Conservation (phyloP, 1,140 invertebrate species). For the Drosophila sturtevanti region DNA sequence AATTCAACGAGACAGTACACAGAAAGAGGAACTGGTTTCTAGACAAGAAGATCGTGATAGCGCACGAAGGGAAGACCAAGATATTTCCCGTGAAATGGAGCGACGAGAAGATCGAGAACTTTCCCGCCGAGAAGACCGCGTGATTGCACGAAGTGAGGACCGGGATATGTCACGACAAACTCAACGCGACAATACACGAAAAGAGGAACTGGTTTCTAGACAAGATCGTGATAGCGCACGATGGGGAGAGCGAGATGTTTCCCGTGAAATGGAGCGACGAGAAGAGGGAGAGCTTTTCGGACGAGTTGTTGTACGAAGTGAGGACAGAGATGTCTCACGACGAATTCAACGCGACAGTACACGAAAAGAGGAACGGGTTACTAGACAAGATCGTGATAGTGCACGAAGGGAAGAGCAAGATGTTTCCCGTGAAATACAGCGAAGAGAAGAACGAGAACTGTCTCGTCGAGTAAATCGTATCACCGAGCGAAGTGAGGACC, state of each 20-base stretch:
- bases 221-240: background rate
- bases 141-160: too few species aligned
- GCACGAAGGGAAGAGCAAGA: background rate
- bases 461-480: background rate
- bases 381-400: background rate
- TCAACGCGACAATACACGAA: background rate
- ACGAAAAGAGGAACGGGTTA: background rate
- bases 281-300: background rate
- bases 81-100: background rate
- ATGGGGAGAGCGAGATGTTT: background rate
- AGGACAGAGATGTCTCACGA: background rate
- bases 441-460: background rate
- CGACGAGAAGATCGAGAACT: background rate
- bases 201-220: background rate
- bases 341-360: background rate
- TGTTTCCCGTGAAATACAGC: too few species aligned
- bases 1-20: background rate
- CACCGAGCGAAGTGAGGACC: background rate
- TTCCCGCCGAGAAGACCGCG: background rate
- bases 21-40: background rate
- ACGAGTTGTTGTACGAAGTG: too few species aligned
- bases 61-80: slow-evolving; percentile 6
- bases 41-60: background rate
- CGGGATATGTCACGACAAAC: background rate
- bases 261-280: background rate